Percentiles rank a stretch among this genome's conserved stretches.
Conservation (phyloP, 35 echinoderm and acorn worm genomes). For the Amphiura filiformis region DNA sequence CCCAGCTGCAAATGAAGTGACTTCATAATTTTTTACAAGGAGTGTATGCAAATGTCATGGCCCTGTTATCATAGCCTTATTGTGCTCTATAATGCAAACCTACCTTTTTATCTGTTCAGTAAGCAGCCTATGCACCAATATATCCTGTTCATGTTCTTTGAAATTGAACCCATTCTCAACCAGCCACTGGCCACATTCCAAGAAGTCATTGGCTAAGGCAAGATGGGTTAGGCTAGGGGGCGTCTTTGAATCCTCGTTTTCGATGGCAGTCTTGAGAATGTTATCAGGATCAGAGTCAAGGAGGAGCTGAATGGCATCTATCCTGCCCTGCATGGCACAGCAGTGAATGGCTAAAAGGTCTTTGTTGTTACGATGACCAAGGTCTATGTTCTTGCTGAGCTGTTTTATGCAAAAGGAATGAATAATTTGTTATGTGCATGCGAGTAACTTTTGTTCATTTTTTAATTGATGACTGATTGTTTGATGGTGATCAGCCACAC, state of each 20-base stretch:
- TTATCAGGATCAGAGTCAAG: conserved; percentile 62
- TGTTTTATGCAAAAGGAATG: too few relatives aligned
- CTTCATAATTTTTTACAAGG: too few relatives aligned
- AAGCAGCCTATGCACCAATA: conserved; percentile 75
- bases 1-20: too few relatives aligned
- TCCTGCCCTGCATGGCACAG: conserved; percentile 97
- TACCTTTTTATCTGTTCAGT: conserved; percentile 94
- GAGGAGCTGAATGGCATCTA: conserved; percentile 81
- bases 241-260: conserved; percentile 56
- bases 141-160: conserved; percentile 90
- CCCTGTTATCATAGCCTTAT: too few relatives aligned
- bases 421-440: too few relatives aligned
- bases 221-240: conserved; percentile 82
- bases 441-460: too few relatives aligned
- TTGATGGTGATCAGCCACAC: too few relatives aligned
- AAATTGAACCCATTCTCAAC: conserved; percentile 78
- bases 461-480: too few relatives aligned
- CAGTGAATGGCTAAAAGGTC: conserved; percentile 91
- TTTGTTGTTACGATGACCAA: conserved; percentile 90
- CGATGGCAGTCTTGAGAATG: conserved; percentile 35
- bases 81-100: too few relatives aligned
- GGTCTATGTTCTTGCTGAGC: conserved; percentile 68
- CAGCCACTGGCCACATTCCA: conserved; percentile 82
- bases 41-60: too few relatives aligned
- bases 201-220: conserved; percentile 88